phyloP scores from a whole-genome alignment of 1,140 invertebrate species.

The Lasioglossum albipes region DNA sequence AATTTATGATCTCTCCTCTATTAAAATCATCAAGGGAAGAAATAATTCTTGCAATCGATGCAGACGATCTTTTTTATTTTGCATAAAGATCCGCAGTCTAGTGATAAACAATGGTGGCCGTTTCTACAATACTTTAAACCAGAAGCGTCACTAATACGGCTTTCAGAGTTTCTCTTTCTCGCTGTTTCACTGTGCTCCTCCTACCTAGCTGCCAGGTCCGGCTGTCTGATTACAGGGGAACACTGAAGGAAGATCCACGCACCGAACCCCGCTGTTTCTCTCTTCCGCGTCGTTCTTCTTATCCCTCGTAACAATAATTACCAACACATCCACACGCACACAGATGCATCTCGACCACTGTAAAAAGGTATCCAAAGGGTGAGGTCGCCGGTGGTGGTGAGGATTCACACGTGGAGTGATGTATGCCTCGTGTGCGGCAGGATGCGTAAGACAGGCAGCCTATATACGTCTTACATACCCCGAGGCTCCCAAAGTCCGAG shows the following conservation, averaged over 20 bases:
- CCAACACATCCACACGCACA: slow-evolving; percentile 30
- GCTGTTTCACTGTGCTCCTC: slow-evolving; percentile 29
- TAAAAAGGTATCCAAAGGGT: slow-evolving; percentile 52
- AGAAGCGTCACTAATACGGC: slow-evolving; percentile 40
- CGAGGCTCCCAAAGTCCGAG: slow-evolving; percentile 53
- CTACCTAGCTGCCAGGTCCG: slow-evolving; percentile 32
- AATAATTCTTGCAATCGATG: too few relatives aligned
- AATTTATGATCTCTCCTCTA: too few relatives aligned
- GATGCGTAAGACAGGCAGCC: slow-evolving; percentile 62
- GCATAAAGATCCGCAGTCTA: too few relatives aligned
- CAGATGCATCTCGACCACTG: slow-evolving; percentile 35
- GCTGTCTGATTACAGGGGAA: slow-evolving; percentile 68
- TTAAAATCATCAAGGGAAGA: too few relatives aligned
- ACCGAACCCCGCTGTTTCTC: slow-evolving; percentile 63
- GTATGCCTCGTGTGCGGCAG: slow-evolving; percentile 58
- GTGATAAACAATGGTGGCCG: neutral
- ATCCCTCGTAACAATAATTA: slow-evolving; percentile 67
- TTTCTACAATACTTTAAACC: slow-evolving; percentile 17
- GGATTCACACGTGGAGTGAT: slow-evolving; percentile 62
- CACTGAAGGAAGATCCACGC: slow-evolving; percentile 63
- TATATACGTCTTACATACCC: slow-evolving; percentile 62
- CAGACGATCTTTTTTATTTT: too few relatives aligned
- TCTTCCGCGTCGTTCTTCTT: slow-evolving; percentile 50
- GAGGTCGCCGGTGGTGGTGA: slow-evolving; percentile 48
- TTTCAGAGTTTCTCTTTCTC: slow-evolving; percentile 49